These are phyloP conservation scores for Otolemur garnettii DNA, from an alignment of 2,113 vertebrate genomes.

Conservation along the genomic window DNA sequence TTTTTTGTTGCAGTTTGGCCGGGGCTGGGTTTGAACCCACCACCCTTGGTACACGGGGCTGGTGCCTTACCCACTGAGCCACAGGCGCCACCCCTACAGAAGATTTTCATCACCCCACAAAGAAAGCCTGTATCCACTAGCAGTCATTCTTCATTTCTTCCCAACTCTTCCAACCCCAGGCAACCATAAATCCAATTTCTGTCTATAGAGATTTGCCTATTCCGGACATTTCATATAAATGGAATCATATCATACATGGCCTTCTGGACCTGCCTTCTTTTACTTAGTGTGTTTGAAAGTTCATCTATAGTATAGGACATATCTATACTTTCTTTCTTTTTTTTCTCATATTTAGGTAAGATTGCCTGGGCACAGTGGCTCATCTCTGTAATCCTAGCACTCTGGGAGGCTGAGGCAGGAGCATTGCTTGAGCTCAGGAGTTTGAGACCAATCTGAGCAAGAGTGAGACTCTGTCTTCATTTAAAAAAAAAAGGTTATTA, in stretches of 20 bases:
- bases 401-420: too few relatives aligned
- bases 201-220: not conserved
- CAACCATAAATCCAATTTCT: not conserved
- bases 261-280: conserved; percentile 25
- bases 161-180: not conserved
- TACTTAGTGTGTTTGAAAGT: conserved; percentile 13
- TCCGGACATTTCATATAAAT: conserved; percentile 1
- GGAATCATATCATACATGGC: not conserved
- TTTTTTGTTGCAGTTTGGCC: too few relatives aligned
- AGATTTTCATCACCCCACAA: not conserved
- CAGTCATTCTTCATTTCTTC: not conserved
- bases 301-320: not conserved
- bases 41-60: too few relatives aligned
- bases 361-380: too few relatives aligned
- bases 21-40: too few relatives aligned
- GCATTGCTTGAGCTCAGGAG: too few relatives aligned
- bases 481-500: too few relatives aligned
- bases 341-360: not conserved
- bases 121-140: not conserved
- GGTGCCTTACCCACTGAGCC: too few relatives aligned
- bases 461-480: too few relatives aligned
- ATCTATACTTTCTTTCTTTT: not conserved
- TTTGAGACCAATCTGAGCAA: too few relatives aligned
- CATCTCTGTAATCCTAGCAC: too few relatives aligned
- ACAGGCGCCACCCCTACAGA: not conserved